A percentile compares a stretch with the other conserved stretches of the same genome.
phyloP scores from a whole-genome alignment of 2,797 vertebrate species.

The Rhinatrema bivittatum region DNA sequence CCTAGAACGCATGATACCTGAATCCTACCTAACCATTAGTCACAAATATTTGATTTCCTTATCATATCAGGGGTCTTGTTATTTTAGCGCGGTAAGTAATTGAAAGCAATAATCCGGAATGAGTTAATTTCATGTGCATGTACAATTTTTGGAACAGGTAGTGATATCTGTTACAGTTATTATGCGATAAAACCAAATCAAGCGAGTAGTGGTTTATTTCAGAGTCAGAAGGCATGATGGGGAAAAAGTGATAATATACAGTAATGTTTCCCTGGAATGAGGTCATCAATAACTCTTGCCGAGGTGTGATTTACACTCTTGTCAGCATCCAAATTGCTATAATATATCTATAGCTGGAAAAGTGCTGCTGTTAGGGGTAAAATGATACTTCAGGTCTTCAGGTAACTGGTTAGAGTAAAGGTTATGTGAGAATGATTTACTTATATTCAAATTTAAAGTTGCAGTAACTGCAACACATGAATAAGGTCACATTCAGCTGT shows the following conservation, averaged over 20 bases:
- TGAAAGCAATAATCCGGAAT: too few species aligned
- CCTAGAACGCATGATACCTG: too few species aligned
- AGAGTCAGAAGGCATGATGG: slow-evolving; percentile 29
- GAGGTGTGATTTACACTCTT: slow-evolving; percentile 34
- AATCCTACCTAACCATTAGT: too few species aligned
- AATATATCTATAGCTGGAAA: slow-evolving; percentile 36
- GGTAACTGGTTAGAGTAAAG: slow-evolving; percentile 19
- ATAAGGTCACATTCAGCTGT: too few species aligned
- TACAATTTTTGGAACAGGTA: slow-evolving; percentile 36
- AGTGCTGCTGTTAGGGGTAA: slow-evolving; percentile 10
- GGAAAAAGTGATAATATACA: slow-evolving; percentile 34
- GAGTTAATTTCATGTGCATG: too few species aligned
- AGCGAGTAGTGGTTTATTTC: slow-evolving; percentile 28
- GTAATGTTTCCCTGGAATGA: slow-evolving; percentile 34
- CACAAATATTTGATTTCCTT: too few species aligned
- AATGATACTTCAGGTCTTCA: slow-evolving; percentile 8
- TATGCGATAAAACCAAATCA: slow-evolving; percentile 24
- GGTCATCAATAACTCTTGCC: slow-evolving; percentile 30
- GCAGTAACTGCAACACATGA: slow-evolving; percentile 16
- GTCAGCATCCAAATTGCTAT: slow-evolving; percentile 34
- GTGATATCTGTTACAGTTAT: slow-evolving; percentile 34
- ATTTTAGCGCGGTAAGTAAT: too few species aligned
- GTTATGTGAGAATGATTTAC: slow-evolving; percentile 32
- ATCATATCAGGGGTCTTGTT: too few species aligned
- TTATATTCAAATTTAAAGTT: slow-evolving; percentile 22